Percentiles rank a stretch among this genome's conserved stretches.
Evolutionary conservation across 2,888 invertebrate genomes (phyloP).

Genomic region (Oscheius onirici): DNA sequence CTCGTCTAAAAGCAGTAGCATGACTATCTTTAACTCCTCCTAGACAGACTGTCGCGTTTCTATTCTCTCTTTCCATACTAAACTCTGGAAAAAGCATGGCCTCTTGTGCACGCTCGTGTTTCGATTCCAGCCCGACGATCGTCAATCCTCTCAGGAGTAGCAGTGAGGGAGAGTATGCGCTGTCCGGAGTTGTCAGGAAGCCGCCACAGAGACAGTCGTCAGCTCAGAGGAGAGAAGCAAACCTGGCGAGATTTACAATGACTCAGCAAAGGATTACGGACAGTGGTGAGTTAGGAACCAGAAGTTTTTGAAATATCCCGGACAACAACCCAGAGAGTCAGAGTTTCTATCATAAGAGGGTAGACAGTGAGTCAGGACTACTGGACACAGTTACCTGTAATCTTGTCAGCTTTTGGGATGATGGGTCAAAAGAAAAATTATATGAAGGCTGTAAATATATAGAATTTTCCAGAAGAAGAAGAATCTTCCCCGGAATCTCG

Average conservation of each 20-base stretch:
- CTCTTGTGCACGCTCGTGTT: not conserved
- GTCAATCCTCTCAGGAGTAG: constrained; percentile 40
- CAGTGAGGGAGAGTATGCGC: constrained; percentile 53
- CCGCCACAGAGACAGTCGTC: constrained; percentile 14
- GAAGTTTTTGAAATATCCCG: too few species aligned
- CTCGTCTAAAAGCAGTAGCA: too few species aligned
- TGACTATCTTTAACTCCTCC: not conserved
- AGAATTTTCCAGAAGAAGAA: constrained; percentile 36
- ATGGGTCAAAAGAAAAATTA: too few species aligned
- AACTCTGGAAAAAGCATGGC: constrained; percentile 13
- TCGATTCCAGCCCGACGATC: constrained; percentile 15
- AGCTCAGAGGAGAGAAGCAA: constrained; percentile 41
- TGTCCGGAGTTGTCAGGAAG: constrained; percentile 44
- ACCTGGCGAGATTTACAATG: constrained; percentile 51
- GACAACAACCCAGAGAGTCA: not conserved
- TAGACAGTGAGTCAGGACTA: too few species aligned
- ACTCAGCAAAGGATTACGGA: constrained; percentile 35
- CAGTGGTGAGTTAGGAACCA: constrained; percentile 38
- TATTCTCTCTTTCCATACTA: not conserved
- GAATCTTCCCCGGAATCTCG: constrained; percentile 65
- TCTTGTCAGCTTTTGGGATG: too few species aligned
- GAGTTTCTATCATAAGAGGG: too few species aligned
- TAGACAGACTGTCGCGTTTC: not conserved
- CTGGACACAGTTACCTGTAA: too few species aligned
- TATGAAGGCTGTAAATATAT: too few species aligned